phyloP scores from a whole-genome alignment of 2,797 vertebrate species.

The Betta splendens region DNA sequence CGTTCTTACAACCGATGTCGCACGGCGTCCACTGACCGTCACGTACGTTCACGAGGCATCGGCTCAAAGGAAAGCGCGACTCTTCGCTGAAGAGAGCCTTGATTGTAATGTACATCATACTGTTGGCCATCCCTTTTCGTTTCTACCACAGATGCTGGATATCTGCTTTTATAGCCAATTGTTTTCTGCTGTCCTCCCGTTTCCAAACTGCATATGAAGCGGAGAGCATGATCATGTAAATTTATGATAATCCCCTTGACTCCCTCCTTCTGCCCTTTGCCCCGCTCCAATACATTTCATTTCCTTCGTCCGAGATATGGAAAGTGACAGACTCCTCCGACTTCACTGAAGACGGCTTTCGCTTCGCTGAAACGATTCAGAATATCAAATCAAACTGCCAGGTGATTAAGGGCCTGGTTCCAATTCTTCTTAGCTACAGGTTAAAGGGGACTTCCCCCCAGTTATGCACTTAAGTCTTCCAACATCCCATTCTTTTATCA shows the following conservation, averaged over 20 bases:
- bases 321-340: conserved; percentile 53
- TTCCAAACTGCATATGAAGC: conserved; percentile 24
- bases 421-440: conserved; percentile 37
- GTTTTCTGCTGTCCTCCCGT: conserved; percentile 35
- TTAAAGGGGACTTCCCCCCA: conserved; percentile 36
- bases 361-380: conserved; percentile 37
- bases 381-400: conserved; percentile 48
- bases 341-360: conserved; percentile 48
- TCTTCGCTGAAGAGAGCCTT: too few relatives aligned
- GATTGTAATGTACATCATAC: too few relatives aligned
- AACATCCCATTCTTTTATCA: conserved; percentile 37
- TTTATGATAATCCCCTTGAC: conserved; percentile 76
- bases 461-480: conserved; percentile 19
- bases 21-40: conserved; percentile 27
- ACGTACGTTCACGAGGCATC: conserved; percentile 1
- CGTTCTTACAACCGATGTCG: conserved; percentile 39
- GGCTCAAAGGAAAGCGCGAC: too few relatives aligned
- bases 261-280: conserved; percentile 57
- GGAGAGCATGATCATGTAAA: conserved; percentile 72
- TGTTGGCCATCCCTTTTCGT: too few relatives aligned
- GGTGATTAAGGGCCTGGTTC: conserved; percentile 44
- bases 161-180: background rate
- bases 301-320: conserved; percentile 56
- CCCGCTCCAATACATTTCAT: conserved; percentile 58
- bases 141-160: too few relatives aligned